Conservation (phyloP, 2,797 vertebrate species). For the Thaleichthys pacificus region DNA sequence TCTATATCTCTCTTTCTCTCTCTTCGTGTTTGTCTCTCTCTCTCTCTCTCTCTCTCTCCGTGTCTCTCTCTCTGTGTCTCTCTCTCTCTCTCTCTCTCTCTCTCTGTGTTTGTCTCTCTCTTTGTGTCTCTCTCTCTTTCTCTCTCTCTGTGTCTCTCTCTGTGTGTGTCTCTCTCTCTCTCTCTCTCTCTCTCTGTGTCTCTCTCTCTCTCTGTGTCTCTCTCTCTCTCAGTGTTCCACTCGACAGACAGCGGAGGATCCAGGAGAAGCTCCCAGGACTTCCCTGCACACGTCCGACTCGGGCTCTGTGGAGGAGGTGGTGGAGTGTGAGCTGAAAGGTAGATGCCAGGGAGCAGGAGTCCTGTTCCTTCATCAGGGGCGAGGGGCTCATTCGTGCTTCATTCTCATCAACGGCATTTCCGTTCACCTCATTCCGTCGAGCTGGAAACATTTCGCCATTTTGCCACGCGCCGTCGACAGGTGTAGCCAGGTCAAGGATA, state of each 20-base stretch:
- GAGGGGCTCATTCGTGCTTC: not conserved
- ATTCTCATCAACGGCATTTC: not conserved
- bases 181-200: not conserved
- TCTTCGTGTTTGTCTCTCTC: no score
- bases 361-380: no score
- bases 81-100: not conserved
- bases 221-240: conserved; percentile 69
- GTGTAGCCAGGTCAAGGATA: not conserved
- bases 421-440: not conserved
- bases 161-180: not conserved
- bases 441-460: not conserved
- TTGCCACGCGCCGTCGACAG: not conserved
- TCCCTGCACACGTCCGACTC: conserved; percentile 87
- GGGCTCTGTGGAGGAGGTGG: conserved; percentile 86
- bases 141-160: no score
- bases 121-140: no score
- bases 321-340: conserved; percentile 91
- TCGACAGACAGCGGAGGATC: conserved; percentile 86
- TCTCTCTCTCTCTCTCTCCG: no score
- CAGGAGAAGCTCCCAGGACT: conserved; percentile 87
- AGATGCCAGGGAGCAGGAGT: conserved; percentile 30
- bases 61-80: no score
- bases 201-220: not conserved
- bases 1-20: no score
- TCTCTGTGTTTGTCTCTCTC: not conserved